These are phyloP conservation scores for Cochlearius cochlearius DNA, from an alignment of 2,113 vertebrate genomes.

Conservation along the genomic window DNA sequence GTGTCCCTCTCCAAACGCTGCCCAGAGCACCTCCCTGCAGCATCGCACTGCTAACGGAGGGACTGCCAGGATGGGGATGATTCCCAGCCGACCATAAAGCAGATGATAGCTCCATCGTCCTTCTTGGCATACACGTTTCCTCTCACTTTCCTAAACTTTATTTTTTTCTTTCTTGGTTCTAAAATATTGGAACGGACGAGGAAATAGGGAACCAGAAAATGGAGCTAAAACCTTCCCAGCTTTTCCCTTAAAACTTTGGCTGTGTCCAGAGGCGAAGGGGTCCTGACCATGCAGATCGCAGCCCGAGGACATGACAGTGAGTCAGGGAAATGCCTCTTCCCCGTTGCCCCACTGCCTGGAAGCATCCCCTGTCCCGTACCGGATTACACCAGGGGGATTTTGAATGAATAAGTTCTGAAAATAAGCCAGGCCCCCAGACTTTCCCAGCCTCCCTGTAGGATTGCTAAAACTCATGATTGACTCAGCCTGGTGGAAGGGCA, in stretches of 20 bases:
- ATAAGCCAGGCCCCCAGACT: background rate
- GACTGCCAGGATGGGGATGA: background rate
- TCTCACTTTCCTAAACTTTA: background rate
- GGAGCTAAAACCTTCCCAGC: background rate
- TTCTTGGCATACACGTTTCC: background rate
- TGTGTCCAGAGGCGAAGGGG: background rate
- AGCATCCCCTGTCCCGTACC: background rate
- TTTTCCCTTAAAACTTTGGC: background rate
- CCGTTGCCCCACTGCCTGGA: background rate
- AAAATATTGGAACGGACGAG: background rate
- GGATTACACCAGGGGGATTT: background rate
- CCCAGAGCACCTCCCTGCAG: background rate
- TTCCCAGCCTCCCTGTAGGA: background rate
- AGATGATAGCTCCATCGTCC: rapidly evolving
- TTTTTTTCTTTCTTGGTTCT: background rate
- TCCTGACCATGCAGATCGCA: background rate
- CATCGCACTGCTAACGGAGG: too few relatives aligned
- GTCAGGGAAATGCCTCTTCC: conserved; percentile 31
- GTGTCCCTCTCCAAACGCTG: background rate
- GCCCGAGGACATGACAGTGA: background rate
- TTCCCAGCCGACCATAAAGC: background rate
- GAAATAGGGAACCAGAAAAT: background rate
- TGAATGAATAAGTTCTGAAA: conserved; percentile 40
- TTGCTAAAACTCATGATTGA: conserved; percentile 77
- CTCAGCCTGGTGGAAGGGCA: conserved; percentile 76